phyloP scores from a whole-genome alignment of 2,113 vertebrate genomes.

The Chauna torquata region DNA sequence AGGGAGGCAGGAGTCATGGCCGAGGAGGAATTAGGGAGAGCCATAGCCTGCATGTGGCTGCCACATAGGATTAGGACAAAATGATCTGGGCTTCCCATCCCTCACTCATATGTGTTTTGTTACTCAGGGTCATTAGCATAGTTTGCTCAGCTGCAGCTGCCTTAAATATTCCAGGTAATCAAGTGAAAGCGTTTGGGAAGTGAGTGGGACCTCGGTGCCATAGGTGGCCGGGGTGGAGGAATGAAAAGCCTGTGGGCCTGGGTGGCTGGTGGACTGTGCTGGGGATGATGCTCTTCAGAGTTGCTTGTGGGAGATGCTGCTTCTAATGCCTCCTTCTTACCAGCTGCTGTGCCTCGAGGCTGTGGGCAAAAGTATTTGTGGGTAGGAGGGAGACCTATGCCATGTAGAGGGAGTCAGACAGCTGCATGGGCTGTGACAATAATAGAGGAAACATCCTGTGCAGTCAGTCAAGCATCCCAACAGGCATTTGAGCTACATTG shows the following conservation, averaged over 20 bases:
- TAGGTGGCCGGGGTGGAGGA: neutral
- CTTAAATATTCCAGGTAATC: neutral
- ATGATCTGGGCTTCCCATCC: neutral
- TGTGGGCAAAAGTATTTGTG: neutral
- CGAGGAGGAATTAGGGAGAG: neutral
- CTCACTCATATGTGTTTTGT: neutral
- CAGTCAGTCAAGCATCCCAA: neutral
- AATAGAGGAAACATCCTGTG: neutral
- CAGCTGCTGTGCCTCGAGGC: neutral
- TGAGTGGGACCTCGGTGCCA: neutral
- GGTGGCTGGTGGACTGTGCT: neutral
- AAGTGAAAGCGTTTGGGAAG: neutral
- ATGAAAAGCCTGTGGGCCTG: neutral
- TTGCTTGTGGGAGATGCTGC: neutral
- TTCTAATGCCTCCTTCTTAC: neutral
- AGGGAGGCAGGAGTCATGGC: neutral
- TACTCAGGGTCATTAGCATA: fast-evolving
- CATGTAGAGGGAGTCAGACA: neutral
- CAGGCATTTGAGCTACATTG: neutral
- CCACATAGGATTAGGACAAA: neutral
- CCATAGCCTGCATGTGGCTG: neutral
- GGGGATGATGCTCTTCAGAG: neutral
- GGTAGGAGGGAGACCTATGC: neutral
- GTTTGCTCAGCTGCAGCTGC: neutral
- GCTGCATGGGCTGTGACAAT: neutral